phyloP scores from a whole-genome alignment of 1,140 invertebrate species.

The Trachelipus rathkii region DNA sequence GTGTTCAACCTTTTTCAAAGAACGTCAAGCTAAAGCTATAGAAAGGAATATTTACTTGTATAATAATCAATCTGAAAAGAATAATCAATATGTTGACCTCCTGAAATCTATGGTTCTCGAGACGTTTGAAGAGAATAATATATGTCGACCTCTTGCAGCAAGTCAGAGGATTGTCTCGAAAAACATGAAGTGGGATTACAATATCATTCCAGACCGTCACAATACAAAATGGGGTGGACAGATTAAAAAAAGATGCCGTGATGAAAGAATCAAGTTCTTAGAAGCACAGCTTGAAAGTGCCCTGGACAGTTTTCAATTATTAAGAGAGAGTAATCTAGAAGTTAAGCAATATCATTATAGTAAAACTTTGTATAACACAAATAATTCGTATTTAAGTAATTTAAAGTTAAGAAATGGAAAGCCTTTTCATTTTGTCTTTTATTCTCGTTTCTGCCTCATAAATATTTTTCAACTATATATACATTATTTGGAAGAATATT shows the following conservation, averaged over 20 bases:
- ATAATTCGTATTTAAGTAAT: not conserved
- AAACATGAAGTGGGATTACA: constrained; percentile 28
- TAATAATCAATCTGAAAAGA: constrained; percentile 24
- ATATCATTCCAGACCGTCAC: constrained; percentile 32
- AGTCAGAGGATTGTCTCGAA: constrained; percentile 18
- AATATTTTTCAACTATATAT: constrained; percentile 28
- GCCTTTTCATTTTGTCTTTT: constrained; percentile 28
- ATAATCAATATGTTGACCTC: constrained; percentile 32
- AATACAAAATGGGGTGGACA: constrained; percentile 26
- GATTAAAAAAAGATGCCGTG: constrained; percentile 16
- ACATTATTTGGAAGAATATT: constrained; percentile 3
- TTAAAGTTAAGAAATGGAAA: constrained; percentile 32
- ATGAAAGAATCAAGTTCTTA: constrained; percentile 28
- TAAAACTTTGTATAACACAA: not conserved
- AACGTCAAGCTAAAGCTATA: constrained; percentile 35
- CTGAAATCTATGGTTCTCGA: constrained; percentile 31
- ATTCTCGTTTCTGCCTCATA: constrained; percentile 38
- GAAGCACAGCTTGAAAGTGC: not conserved
- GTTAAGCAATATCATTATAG: not conserved
- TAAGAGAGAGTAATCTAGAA: not conserved
- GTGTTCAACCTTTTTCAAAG: constrained; percentile 61
- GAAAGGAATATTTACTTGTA: constrained; percentile 33
- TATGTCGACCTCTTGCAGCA: constrained; percentile 27
- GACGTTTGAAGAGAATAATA: constrained; percentile 31
- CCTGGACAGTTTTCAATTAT: not conserved